phyloP scores from a whole-genome alignment of 2,113 vertebrate genomes.

The Holacanthus passer region DNA sequence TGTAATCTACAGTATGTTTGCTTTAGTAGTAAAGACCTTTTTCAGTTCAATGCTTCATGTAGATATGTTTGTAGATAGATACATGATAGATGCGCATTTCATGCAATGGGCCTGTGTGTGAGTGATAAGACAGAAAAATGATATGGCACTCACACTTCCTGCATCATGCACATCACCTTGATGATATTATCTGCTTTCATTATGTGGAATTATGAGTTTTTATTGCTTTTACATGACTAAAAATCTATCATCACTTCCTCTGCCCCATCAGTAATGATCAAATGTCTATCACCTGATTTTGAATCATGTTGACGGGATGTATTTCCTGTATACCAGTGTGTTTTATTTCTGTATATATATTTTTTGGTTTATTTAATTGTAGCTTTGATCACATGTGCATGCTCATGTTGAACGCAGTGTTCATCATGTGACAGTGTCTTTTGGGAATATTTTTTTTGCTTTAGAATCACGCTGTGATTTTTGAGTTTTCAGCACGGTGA shows the following conservation, averaged over 20 bases:
- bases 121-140: not conserved
- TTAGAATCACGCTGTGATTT: not conserved
- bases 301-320: conserved; percentile 10
- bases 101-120: not conserved
- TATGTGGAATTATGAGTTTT: not conserved
- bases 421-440: conserved; percentile 21
- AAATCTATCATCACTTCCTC: not conserved
- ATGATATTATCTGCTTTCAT: not conserved
- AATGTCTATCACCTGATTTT: conserved; percentile 21
- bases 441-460: not conserved
- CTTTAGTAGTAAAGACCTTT: not conserved
- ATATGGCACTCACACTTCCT: conserved; percentile 17
- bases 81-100: not conserved
- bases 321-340: conserved; percentile 17
- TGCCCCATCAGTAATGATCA: not conserved
- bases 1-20: not conserved
- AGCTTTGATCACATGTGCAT: conserved; percentile 22
- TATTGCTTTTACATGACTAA: not conserved
- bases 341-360: not conserved
- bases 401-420: not conserved
- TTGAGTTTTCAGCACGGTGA: not conserved
- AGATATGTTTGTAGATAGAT: not conserved
- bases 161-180: not conserved
- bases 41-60: not conserved
- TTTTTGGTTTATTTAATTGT: not conserved